Evolutionary conservation across 2,888 invertebrate species (phyloP).

Genomic region (Rhogogaster chlorosoma): DNA sequence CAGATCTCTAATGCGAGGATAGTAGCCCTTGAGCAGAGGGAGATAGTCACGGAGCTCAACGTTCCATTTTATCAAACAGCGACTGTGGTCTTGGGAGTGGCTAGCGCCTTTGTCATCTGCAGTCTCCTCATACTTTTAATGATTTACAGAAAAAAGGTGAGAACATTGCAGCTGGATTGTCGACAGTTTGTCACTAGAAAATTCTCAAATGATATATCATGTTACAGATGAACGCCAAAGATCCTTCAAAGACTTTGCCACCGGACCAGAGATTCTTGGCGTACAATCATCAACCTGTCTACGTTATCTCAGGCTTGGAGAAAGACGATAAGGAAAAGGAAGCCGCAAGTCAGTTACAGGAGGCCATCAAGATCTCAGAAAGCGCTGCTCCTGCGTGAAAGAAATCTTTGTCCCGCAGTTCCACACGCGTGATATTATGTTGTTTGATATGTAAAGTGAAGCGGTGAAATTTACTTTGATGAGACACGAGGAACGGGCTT

Average conservation of each 20-base stretch:
- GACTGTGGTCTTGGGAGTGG: conserved; percentile 87
- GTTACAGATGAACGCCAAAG: conserved; percentile 68
- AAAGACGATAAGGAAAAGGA: conserved; percentile 78
- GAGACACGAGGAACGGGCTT: not conserved
- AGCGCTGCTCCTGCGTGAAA: conserved; percentile 5
- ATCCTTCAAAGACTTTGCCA: conserved; percentile 55
- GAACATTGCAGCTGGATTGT: not conserved
- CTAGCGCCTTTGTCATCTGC: conserved; percentile 89
- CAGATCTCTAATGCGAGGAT: conserved; percentile 76
- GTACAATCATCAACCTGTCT: conserved; percentile 83
- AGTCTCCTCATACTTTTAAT: conserved; percentile 87
- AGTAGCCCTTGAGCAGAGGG: conserved; percentile 83
- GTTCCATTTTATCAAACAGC: conserved; percentile 87
- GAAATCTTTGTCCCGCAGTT: not conserved
- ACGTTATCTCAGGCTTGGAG: conserved; percentile 85
- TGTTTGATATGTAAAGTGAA: conserved; percentile 1
- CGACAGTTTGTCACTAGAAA: not conserved
- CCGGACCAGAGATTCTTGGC: conserved; percentile 81
- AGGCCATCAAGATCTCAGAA: conserved; percentile 30
- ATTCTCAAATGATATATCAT: not conserved
- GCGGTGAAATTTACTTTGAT: not conserved
- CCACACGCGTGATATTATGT: conserved; percentile 8
- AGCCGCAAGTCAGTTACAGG: conserved; percentile 31
- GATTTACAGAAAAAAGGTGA: conserved; percentile 84
- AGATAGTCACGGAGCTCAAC: conserved; percentile 84